Base-by-base conservation (phyloP, 2,888 invertebrate genomes). In the Hirtodrosophila confusa region DNA sequence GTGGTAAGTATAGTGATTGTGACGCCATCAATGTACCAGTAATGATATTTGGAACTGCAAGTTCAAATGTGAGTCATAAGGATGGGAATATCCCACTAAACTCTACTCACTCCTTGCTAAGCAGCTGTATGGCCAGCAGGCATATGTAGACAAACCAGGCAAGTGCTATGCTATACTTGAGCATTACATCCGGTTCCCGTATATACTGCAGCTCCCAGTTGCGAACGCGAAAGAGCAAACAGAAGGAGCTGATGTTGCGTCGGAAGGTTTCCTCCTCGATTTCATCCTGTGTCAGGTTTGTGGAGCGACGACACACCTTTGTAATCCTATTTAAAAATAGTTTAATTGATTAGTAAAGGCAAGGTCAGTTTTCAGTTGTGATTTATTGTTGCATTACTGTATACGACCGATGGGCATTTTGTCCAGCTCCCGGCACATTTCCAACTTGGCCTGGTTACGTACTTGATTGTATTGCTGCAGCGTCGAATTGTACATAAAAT, bases 361-460 rank as follows among this genome's bases (percentile, higher is more conserved):
- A 27, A 27, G 27, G 4, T 31, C 9, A 31, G 7, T 4, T 43
- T 3, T 3, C 4, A n/a, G 27, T 8, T 2, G 24, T 4, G 23
- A 31, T 5, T 31, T 9, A 2, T 10, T 6, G 8, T 17, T 49
- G 45, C 48, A 10, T 93, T 91, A 95, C 95, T 94, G 94, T 91
- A 94, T 94, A 90, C 96, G 96, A 63, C 96, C 95, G 69, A 96
- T 94, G n/a, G 96, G 95, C 95, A 97, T 96, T 76, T 95, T 94
- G 76, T 96, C 95, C 71, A 97, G 95, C 74, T 96, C 95, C 35
- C 94, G 93, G 51, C 95, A 94, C 95, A 97, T 96, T 88, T 95
- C 95, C 7, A 94, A 93, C 88, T 96, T 91, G 4, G 92, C 91
- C 76, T 91, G 91, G 24, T 88, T 90, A 10, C 91, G 89, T 47